Evolutionary conservation across 2,888 invertebrate genomes (phyloP), one percentile per base, ranked within the genome.

Genomic region (Odontocolon sp.): DNA sequence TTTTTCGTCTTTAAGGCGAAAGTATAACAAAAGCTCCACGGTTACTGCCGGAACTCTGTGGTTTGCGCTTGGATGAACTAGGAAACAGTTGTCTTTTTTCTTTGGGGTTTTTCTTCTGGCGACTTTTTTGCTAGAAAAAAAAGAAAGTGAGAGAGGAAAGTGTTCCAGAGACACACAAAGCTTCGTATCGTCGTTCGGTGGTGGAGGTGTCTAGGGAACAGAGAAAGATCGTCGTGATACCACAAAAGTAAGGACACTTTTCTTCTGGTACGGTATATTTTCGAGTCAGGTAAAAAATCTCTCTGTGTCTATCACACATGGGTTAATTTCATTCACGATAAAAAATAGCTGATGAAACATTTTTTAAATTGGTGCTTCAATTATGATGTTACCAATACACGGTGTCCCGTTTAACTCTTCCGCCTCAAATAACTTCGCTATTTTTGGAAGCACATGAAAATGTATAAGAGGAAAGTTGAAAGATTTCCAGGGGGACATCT

Each of bases 131-230:
- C 59, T 31, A 77, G 74, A 54, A 68, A 52, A 28, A 77, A 42
- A 67, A 38, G 38, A 64, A 50, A 78, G 77, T 56, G 52, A 67
- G 57, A 77, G 82, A 84, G 79, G 81, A 77, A 82, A 82, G 79
- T 78, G 70, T 63, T 79, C 74, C 11, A 59, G 68, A 69, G 47
- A 38, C 36, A 59, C 26, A 72, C 61, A 78, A 76, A 73, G 79
- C 77, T 74, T 73, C 69, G 80, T 73, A 79, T 77, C 71, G 61
- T 42, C 54, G 72, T 40, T 36, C 47, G 52, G 33, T 61, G 66
- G 18, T 56, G 64, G 66, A 56, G 54, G 52, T 31, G 56, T 59
- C 45, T 23, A 57, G 28, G 36, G 66, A 63, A 56, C 67, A 40
- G 4, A 18, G 33, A 45, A 36, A 54, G 71, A 67, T 64, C 73